Evolutionary conservation across 2,888 invertebrate species (phyloP), one percentile per base, ranked within the genome.

Genomic region (Helleia helle): DNA sequence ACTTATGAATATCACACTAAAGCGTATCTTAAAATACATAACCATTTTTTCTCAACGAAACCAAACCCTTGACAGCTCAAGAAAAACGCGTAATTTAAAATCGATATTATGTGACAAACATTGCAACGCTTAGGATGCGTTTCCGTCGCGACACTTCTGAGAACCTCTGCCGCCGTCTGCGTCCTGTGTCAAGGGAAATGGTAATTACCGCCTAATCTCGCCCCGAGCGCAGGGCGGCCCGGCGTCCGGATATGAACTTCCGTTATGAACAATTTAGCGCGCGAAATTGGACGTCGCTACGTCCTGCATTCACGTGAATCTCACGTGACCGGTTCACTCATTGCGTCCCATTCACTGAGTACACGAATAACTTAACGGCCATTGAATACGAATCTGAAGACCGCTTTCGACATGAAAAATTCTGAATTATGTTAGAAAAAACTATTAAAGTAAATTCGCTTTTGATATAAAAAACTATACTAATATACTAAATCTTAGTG

Each of bases 261-360:
- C 91, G 91, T 90, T 91, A 89, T 90, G 91, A 90, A 92, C 91
- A 91, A 91, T 92, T 92, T 91, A 88, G 86, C 85, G 73, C 76
- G 81, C 86, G 86, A 88, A 87, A 88, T 87, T 87, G 88, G 86
- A 88, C 86, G 80, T 64, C 71, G 69, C 65, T 61, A 67, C 70
- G 68, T 54, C 70, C 65, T 68, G 75, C 70, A 79, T 77, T 75
- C 74, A 77, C 62, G 63, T 61, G 62, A 66, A 65, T 60, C 64
- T 65, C 67, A 62, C 57, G 59, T 59, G 56, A 55, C 56, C 54
- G 60, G 63, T 64, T 68, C n/a, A n/a, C n/a, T n/a, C n/a, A n/a
- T n/a, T n/a, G n/a, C 68, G 68, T 69, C 63, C 40, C 38, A 11
- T 31, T 11, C 18, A 31, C 8, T 2, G 9, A n/a, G 2, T 11